Evolutionary conservation across 2,113 vertebrate species (phyloP), one percentile per base, ranked within the genome.

Genomic region (Micronycteris hirsuta): DNA sequence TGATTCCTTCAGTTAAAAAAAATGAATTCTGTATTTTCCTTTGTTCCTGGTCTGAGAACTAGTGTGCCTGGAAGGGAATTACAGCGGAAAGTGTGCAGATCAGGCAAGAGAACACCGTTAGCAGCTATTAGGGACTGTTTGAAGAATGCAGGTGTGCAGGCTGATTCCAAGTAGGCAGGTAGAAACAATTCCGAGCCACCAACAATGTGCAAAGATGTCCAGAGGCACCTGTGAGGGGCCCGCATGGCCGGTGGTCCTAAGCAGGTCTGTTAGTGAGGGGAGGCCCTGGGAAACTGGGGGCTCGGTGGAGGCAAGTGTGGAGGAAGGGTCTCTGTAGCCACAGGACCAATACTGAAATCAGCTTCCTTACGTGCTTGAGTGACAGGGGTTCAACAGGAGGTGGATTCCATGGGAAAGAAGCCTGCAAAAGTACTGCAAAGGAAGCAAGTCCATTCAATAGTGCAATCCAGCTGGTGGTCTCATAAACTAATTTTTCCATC

Each of bases 191-290:
- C 14, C 12, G 61, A 17, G 3, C 49, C 33, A 38, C 43, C 9
- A 20, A 7, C 15, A 0, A 8, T 31, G 7, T 4, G 10, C 3
- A 6, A 20, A 92, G 56, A 58, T 4, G 12, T 7, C 20, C n/a
- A 19, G 41, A 74, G 47, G 16, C 74, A 65, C 1, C 4, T n/a
- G 41, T 0, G 15, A 4, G 12, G 41, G 7, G 19, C 45, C 49
- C 4, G 5, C 1, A 0, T 12, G 45, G 49, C 33, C 52, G 45
- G 22, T 13, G 54, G 76, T 54, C 12, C 58, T 26, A 20, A 3
- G 11, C 1, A 5, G 41, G 15, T 16, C 16, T 0, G 0, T 45
- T 9, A 24, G 11, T 38, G 2, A 3, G 0, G 17, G 17, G 9
- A 47, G 28, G 28, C 7, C 41, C 28, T 11, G 7, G 47, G 9